Evolutionary conservation across 92 coral and sea anemone genomes (phyloP), one percentile per base, ranked within the genome.

Genomic region (Umimayanthus chanpuru): DNA sequence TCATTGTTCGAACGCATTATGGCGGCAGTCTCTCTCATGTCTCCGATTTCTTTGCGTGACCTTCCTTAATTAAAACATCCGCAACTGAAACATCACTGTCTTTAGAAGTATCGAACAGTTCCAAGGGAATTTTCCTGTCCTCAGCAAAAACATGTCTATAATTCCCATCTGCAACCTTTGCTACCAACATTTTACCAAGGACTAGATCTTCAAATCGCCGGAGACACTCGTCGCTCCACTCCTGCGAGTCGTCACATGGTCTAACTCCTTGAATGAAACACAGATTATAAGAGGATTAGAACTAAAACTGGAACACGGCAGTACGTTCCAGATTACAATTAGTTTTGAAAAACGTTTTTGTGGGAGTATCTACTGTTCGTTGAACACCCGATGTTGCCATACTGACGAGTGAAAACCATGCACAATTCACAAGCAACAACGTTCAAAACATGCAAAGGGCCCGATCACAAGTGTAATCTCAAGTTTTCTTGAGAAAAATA

Each of bases 191-290:
- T 77, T 92, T 94, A 61, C 81, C 79, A 5, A 68, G 65, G 0
- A 91, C 68, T 58, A 92, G 91, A 36, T 94, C 91, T 79, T 82
- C 92, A 87, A 97, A 94, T 55, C 93, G 86, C 58, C 76, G 85
- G 0, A 74, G 75, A 58, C 96, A 95, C 82, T 95, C 92, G 58
- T 90, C 90, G 36, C 94, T 82, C 99, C 99, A 97, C 76, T 92
- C 93, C 28, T 88, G 89, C 25, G 94, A 88, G 74, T 77, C 90
- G 38, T 75, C 92, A 25, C 80, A 40, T 5, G 91, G 89, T 28
- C 77, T 83, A 40, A 92, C 47, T 36, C 91, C 94, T 92, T 61
- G 32, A 36, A 11, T 0, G 28, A 73, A 85, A 73, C 20, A 47
- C 44, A 15, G 26, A 12, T 26, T 61, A 30, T 18, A 72, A 5